Conservation (phyloP, 2,113 vertebrate genomes). For the Pygoscelis adeliae region DNA sequence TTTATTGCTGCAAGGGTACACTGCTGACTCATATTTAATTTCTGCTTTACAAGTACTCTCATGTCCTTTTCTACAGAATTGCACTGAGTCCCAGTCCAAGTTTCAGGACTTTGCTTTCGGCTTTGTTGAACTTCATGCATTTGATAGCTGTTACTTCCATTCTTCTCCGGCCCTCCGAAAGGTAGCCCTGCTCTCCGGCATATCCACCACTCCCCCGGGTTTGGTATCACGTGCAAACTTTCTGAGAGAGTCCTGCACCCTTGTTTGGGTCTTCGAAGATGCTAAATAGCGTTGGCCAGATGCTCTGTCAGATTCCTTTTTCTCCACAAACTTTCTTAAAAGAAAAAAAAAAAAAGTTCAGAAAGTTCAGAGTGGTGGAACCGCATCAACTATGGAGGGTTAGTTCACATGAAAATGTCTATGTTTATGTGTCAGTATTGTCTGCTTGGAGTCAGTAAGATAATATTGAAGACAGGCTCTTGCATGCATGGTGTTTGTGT, state of each 20-base stretch:
- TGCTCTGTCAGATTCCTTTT: background rate
- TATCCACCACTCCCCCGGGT: background rate
- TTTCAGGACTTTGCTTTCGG: background rate
- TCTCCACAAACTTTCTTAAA: background rate
- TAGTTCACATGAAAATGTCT: background rate
- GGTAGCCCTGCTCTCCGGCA: background rate
- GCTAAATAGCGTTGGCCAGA: background rate
- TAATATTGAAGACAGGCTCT: background rate
- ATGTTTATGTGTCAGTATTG: background rate
- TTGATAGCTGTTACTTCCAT: background rate
- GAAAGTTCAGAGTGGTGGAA: background rate
- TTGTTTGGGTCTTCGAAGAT: background rate
- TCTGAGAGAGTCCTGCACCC: background rate
- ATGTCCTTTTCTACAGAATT: background rate
- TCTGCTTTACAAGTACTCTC: background rate
- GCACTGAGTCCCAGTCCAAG: background rate
- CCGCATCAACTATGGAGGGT: rapidly evolving
- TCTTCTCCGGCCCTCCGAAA: background rate
- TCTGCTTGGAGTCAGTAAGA: background rate
- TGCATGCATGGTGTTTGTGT: background rate
- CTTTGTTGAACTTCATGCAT: background rate
- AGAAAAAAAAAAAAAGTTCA: background rate
- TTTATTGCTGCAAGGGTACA: background rate
- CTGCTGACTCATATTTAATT: background rate
- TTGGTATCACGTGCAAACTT: background rate